These are phyloP conservation scores for Allenopithecus nigroviridis DNA, from an alignment of 2,797 vertebrate genomes.

Conservation along the genomic window DNA sequence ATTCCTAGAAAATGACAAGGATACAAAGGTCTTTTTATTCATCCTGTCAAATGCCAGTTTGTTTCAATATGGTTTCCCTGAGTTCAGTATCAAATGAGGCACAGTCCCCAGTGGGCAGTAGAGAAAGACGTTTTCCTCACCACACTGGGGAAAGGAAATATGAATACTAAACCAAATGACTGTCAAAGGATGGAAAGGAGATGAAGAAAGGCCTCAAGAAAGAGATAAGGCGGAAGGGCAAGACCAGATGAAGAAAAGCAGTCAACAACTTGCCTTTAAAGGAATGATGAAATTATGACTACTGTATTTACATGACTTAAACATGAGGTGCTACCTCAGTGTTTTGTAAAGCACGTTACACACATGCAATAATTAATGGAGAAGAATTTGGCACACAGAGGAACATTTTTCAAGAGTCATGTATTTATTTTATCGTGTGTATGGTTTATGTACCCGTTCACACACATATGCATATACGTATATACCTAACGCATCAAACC, in stretches of 20 bases:
- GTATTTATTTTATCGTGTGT: not conserved
- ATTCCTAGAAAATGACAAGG: slow-evolving; percentile 40
- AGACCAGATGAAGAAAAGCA: not conserved
- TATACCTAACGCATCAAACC: not conserved
- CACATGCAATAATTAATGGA: not conserved
- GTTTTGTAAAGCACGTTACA: not conserved
- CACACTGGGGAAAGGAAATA: not conserved
- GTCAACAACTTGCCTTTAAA: not conserved
- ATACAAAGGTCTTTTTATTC: slow-evolving; percentile 62
- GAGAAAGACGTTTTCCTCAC: not conserved
- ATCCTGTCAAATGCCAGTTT: slow-evolving; percentile 25
- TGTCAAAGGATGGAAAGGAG: not conserved
- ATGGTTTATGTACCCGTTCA: no score
- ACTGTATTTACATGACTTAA: not conserved
- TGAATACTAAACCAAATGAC: not conserved
- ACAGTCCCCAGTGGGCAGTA: not conserved
- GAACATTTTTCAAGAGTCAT: not conserved
- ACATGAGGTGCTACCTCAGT: not conserved
- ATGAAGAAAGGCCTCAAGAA: not conserved
- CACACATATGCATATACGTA: not conserved
- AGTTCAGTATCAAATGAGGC: slow-evolving; percentile 24
- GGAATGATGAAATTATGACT: not conserved
- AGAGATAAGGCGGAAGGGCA: not conserved
- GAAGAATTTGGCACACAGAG: not conserved
- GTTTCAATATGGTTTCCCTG: slow-evolving; percentile 21